Conservation (phyloP, 2,797 vertebrate species). For the Xyrichtys novacula region DNA sequence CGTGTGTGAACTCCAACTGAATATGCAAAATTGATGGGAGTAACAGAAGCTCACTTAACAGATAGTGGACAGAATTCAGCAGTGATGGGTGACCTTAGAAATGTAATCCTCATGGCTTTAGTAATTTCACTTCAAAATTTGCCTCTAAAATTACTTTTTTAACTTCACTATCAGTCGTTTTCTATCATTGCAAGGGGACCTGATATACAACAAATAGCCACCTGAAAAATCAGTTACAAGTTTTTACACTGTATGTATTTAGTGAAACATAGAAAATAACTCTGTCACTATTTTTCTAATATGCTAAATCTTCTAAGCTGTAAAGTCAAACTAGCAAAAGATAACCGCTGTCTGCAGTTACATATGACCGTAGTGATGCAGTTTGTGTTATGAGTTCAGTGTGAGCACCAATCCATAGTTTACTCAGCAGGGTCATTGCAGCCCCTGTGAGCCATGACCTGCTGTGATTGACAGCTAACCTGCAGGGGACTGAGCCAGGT, state of each 20-base stretch:
- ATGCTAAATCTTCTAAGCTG: too few species aligned
- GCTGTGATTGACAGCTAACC: slow-evolving; percentile 77
- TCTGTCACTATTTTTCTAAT: not conserved
- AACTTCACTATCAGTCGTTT: too few species aligned
- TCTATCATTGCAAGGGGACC: too few species aligned
- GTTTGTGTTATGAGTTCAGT: slow-evolving; percentile 25
- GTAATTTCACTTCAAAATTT: too few species aligned
- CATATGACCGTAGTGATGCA: slow-evolving; percentile 11
- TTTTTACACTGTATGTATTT: not conserved
- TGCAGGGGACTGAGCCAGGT: slow-evolving; percentile 68
- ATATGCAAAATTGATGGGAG: slow-evolving; percentile 45
- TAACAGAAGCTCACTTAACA: slow-evolving; percentile 10
- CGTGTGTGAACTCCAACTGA: slow-evolving; percentile 50
- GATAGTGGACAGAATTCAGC: not conserved
- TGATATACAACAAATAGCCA: too few species aligned
- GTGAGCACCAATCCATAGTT: slow-evolving; percentile 48
- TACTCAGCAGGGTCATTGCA: slow-evolving; percentile 29
- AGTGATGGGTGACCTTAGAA: not conserved
- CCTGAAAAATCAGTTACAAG: not conserved
- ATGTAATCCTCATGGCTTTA: not conserved
- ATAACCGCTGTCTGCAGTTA: slow-evolving; percentile 3
- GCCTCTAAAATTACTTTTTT: too few species aligned
- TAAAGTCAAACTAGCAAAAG: not conserved
- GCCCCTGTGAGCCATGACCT: slow-evolving; percentile 64
- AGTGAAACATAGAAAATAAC: not conserved